phyloP scores from a whole-genome alignment of 1,140 invertebrate species.

The Brachionus rotundiformis region DNA sequence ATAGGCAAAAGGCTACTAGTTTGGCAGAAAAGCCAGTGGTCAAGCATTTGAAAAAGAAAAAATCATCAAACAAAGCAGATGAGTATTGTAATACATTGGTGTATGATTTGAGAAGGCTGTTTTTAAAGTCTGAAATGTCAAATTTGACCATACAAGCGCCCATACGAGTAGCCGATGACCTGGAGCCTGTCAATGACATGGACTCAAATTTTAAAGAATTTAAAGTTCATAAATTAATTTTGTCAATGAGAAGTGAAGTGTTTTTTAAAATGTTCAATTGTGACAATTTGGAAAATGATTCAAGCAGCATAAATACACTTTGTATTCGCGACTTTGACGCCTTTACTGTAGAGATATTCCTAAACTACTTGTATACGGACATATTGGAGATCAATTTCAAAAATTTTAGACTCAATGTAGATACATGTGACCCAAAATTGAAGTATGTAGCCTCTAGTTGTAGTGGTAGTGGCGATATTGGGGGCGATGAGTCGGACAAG shows the following conservation, averaged over 20 bases:
- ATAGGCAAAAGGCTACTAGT: background rate
- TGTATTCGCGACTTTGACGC: constrained; percentile 22
- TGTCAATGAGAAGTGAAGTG: constrained; percentile 33
- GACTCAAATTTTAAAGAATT: background rate
- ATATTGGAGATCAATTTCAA: constrained; percentile 35
- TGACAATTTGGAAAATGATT: background rate
- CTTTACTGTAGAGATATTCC: constrained; percentile 6
- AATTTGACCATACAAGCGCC: constrained; percentile 9
- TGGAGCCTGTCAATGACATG: background rate
- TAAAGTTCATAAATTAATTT: constrained; percentile 39
- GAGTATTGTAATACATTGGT: background rate
- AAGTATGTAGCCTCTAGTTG: too few relatives aligned
- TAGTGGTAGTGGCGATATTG: too few relatives aligned
- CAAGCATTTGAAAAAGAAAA: constrained; percentile 14
- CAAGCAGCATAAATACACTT: background rate
- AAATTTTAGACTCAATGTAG: background rate
- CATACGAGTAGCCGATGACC: background rate
- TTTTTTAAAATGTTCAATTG: constrained; percentile 1
- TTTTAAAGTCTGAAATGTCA: background rate
- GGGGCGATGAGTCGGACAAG: background rate
- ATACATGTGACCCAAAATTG: background rate
- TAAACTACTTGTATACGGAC: constrained; percentile 39
- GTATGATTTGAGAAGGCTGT: background rate
- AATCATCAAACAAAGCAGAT: background rate
- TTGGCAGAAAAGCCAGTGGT: background rate